Evolutionary conservation across 1,140 invertebrate species (phyloP), one percentile per base, ranked within the genome.

Genomic region (Apolygus lucorum): DNA sequence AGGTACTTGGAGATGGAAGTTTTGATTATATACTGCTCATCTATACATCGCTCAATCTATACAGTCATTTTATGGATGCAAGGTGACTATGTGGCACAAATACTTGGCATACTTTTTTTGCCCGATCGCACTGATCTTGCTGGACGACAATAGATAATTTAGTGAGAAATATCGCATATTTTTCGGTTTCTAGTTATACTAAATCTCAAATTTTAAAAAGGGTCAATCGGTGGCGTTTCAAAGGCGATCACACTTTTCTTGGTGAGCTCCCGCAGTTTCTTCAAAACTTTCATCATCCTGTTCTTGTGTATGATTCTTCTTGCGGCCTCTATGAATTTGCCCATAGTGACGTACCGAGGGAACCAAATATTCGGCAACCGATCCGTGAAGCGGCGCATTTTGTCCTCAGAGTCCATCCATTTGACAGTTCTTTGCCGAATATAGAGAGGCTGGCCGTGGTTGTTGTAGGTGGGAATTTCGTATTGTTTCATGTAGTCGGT

Each of bases 261-360:
- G 4, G 11, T 59, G 4, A 59, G 22, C 11, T 4, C 2, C 22
- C 22, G 8, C 11, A 59, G 54, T 22, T 22, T 13, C 22, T 22
- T 11, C 54, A 59, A 24, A 4, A 59, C 54, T 59, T 59, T 59
- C 13, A 59, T 59, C 22, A 59, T 11, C 22, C 54, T 11, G 54
- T 59, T 59, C 22, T 59, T 59, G 22, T 59, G 54, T 59, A 59
- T 59, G 22, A 59, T 59, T 22, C 54, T 59, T 59, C 54, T 59
- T 11, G 8, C 54, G 54, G 54, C 54, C 22, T 59, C 54, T 11
- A 59, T 59, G 54, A 59, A 59, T 22, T 59, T 59, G 2, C 13
- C 54, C 54, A 59, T 59, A 4, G 54, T 59, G 4, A 59, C 54
- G 54, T 14, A 59, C 22, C 54, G 11, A 4, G 54, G 54, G 22